Base-by-base conservation (phyloP, 2,797 vertebrate genomes). In the Takifugu rubripes region DNA sequence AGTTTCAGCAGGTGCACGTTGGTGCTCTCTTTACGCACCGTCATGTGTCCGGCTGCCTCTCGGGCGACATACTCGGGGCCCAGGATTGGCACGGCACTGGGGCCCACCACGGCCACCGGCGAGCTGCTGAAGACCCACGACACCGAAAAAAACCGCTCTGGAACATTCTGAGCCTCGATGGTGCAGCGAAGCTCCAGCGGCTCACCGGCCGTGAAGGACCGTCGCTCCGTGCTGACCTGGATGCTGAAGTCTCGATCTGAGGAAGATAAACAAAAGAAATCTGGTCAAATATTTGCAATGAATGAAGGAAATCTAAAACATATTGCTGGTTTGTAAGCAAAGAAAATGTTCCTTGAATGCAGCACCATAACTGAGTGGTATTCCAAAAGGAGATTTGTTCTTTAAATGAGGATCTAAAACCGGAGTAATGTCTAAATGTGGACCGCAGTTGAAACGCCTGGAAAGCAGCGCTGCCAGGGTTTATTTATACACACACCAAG, bases 61-160 rank as follows among this genome's bases (percentile, higher is more conserved):
- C 96, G 93, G 49, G 92, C 89, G 31, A 92, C 61, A 2, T 98
- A 98, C 21, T 96, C 94, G 0, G 90, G 89, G 79, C 95, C 95
- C 85, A 99, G 92, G 72, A 92, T 58, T 0, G 96, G 94, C 87
- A 99, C 97, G 0, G 95, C 94, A 0, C 94, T 94, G 54, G 95
- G 94, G 54, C 95, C 95, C 87, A 98, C 90, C 86, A 93, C 94
- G 85, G 95, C 97, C 9, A 99, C 93, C 49, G 96, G 91, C 31
- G 95, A 96, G 91, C 96, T 98, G 90, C 95, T 99, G 91, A 97
- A 98, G 82, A 97, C 96, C 97, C 97, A 99, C 78, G 95, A 98
- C 86, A 99, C 93, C 25, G 94, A 96, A 71, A 99, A 99, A 89
- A 94, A 94, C 16, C 97, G 96, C 75, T 99, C 95, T 0, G 93